Percentiles rank a stretch among this genome's conserved stretches.
These are phyloP conservation scores for Formica aserva DNA, from an alignment of 2,888 invertebrate species.

Conservation along the genomic window DNA sequence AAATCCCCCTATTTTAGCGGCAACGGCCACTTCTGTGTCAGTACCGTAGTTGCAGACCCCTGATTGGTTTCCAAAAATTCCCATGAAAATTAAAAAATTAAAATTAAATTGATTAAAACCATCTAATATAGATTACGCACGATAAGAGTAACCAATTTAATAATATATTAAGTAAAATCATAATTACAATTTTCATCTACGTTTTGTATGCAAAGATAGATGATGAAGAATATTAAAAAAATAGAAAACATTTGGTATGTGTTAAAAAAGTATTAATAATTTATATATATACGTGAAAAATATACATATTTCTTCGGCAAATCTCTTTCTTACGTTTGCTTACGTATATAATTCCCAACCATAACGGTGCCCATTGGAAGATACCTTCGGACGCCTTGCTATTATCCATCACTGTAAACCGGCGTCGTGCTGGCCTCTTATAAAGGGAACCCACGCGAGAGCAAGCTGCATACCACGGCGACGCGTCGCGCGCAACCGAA, in stretches of 20 bases:
- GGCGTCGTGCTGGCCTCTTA: constrained; percentile 63
- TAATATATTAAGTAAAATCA: background rate
- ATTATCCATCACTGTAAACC: constrained; percentile 57
- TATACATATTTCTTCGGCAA: background rate
- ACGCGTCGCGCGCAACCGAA: constrained; percentile 66
- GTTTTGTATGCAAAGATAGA: background rate
- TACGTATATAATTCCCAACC: background rate
- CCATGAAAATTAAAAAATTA: background rate
- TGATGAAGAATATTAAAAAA: background rate
- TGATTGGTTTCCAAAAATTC: background rate
- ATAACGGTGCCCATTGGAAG: background rate
- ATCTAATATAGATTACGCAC: background rate
- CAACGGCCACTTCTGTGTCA: constrained; percentile 59
- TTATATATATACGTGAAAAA: background rate
- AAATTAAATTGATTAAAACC: background rate
- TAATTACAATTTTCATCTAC: background rate
- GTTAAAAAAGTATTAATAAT: background rate
- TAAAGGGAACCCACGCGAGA: constrained; percentile 79
- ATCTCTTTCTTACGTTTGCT: background rate
- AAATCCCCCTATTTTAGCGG: constrained; percentile 54
- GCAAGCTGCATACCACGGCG: constrained; percentile 76
- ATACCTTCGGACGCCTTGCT: background rate
- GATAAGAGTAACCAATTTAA: background rate
- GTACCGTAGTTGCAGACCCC: constrained; percentile 41
- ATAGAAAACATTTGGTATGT: background rate